Evolutionary conservation across 1,140 invertebrate species (phyloP).

Genomic region (Drosophila azteca): DNA sequence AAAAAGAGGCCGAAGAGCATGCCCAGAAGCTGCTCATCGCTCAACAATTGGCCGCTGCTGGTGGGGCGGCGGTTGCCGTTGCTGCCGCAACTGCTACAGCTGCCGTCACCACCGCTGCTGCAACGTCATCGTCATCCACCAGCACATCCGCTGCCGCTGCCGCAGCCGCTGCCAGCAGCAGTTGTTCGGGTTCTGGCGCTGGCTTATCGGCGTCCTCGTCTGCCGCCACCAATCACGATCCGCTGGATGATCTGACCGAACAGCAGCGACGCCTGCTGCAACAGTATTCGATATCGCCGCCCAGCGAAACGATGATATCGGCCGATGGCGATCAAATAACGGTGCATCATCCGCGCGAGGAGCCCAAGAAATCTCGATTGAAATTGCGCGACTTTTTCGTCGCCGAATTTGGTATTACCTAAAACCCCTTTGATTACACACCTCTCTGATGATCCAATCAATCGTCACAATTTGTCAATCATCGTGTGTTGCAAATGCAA

Average conservation of each 20-base stretch:
- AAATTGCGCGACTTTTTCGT: conserved; percentile 83
- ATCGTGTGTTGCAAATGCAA: no score
- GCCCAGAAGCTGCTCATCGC: conserved; percentile 82
- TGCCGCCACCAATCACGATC: conserved; percentile 34
- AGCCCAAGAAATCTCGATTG: conserved; percentile 78
- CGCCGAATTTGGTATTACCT: conserved; percentile 79
- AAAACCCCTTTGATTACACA: conserved; percentile 15
- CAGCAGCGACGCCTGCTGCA: conserved; percentile 76
- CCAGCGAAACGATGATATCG: conserved; percentile 79
- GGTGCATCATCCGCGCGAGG: conserved; percentile 79
- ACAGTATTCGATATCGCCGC: conserved; percentile 79
- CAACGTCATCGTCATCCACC: conserved; percentile 43
- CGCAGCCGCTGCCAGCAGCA: neutral
- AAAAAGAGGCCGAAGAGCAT: conserved; percentile 83
- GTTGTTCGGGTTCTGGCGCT: neutral
- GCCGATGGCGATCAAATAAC: conserved; percentile 83
- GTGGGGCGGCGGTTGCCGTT: conserved; percentile 41
- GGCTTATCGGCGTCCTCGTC: conserved; percentile 2
- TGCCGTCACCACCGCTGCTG: conserved; percentile 30
- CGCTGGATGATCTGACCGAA: conserved; percentile 71
- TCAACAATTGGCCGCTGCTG: conserved; percentile 73
- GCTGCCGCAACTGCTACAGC: conserved; percentile 33
- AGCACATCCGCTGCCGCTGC: conserved; percentile 19
- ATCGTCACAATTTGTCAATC: no score
- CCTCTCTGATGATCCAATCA: no score